Percentiles rank a stretch among this genome's conserved stretches.
phyloP scores from a whole-genome alignment of 2,113 vertebrate species.

The Diadophis punctatus region DNA sequence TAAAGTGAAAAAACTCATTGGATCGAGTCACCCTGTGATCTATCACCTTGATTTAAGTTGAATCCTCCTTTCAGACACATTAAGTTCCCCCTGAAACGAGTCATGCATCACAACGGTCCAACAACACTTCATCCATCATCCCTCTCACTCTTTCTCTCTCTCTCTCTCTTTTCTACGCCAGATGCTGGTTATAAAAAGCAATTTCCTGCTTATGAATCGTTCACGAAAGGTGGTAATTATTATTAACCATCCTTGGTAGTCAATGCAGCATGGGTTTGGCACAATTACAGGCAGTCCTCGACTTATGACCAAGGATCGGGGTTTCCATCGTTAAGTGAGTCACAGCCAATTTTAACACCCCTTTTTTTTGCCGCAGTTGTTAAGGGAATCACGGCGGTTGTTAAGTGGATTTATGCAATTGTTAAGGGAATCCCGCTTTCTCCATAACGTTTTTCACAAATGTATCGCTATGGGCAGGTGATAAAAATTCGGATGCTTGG shows the following conservation, averaged over 20 bases:
- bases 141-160: constrained; percentile 5
- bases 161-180: neutral
- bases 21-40: constrained; percentile 35
- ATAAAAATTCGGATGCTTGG: neutral
- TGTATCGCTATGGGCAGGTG: neutral
- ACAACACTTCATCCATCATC: neutral
- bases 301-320: neutral
- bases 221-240: accelerated
- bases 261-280: accelerated
- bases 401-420: neutral
- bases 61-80: constrained; percentile 48
- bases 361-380: neutral
- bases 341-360: neutral
- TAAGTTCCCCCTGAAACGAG: constrained; percentile 11
- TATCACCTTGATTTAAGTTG: constrained; percentile 35
- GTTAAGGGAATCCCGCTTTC: neutral
- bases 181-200: neutral
- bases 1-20: constrained; percentile 26
- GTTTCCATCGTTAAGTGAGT: neutral
- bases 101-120: neutral
- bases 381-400: neutral
- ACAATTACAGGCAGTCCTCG: neutral
- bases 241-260: neutral
- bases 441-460: neutral
- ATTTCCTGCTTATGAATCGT: constrained; percentile 19